Evolutionary conservation across 2,888 invertebrate species (phyloP).

Genomic region (Dryomyza anilis): DNA sequence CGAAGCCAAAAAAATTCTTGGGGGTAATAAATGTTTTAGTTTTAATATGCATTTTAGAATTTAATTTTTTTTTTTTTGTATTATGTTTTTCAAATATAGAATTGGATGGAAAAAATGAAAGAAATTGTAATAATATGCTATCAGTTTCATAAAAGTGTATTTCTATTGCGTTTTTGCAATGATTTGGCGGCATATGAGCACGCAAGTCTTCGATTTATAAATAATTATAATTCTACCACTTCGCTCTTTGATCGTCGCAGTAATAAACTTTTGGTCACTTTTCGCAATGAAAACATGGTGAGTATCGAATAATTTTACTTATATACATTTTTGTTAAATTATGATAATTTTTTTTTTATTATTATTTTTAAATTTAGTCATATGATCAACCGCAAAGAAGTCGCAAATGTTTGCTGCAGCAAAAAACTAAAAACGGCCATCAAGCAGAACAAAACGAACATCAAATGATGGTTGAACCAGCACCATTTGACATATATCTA

Average conservation of each 20-base stretch:
- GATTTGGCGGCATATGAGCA: conserved; percentile 71
- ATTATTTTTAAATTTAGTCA: conserved; percentile 46
- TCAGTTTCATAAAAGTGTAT: conserved; percentile 73
- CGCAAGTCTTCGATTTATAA: conserved; percentile 70
- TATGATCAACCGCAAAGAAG: conserved; percentile 59
- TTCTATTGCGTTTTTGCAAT: conserved; percentile 72
- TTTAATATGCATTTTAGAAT: background rate
- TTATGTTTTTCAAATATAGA: conserved; percentile 46
- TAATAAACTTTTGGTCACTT: conserved; percentile 73
- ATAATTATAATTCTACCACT: conserved; percentile 75
- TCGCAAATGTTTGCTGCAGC: conserved; percentile 62
- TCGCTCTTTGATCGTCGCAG: conserved; percentile 71
- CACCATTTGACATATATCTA: conserved; percentile 70
- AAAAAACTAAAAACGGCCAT: conserved; percentile 54
- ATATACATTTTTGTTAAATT: background rate
- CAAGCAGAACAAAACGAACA: conserved; percentile 56
- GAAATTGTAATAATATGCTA: conserved; percentile 73
- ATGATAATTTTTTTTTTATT: too few relatives aligned
- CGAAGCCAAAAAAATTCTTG: conserved; percentile 63
- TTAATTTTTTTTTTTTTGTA: conserved; percentile 8
- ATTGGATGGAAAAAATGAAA: conserved; percentile 69
- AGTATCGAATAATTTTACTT: conserved; percentile 40
- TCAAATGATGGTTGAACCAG: conserved; percentile 65
- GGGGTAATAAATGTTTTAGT: conserved; percentile 54
- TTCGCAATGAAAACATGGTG: conserved; percentile 76